Base-by-base conservation (phyloP, 2,797 vertebrate genomes). In the Gorsachius magnificus region DNA sequence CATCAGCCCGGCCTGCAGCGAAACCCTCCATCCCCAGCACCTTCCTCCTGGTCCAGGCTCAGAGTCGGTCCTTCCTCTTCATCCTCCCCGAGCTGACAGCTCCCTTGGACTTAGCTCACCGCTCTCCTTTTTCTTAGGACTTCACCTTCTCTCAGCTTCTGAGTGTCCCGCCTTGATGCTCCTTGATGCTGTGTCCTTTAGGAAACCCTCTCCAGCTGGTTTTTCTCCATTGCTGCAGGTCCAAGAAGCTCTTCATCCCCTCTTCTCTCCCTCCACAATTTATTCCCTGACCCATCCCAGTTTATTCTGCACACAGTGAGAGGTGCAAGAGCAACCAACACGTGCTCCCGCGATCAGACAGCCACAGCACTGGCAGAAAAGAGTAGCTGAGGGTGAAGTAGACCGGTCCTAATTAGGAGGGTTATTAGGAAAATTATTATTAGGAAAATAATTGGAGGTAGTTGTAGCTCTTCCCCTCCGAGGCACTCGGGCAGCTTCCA, bases 331-430 rank as follows among this genome's bases (percentile, higher is more conserved):
- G 69, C 10, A 7, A 57, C 72, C 7, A 7, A 25, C 43, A 10
- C 4, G 0, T 6, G 16, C 8, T 91, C n/a, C 79, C 33, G 1
- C 0, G 1, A 26, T 60, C 69, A 20, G 38, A 10, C 66, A 51
- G 60, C 43, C 0, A 1, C 3, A 1, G 41, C 0, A 0, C 63
- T 1, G 5, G 43, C 61, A 92, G 65, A 28, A 63, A 35, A 68
- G 45, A 51, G 68, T 16, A 58, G 26, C 91, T 43, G 63, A 74
- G 56, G 74, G 87, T 2, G 0, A 74, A 93, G 78, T 68, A 63
- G 89, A 60, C 58, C 33, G 9, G 2, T 58, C 57, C 53, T 91
- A 89, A 87, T 94, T 71, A 84, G 11, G 29, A 79, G 45, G 29
- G 38, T 78, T 84, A 60, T 68, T 91, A 82, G 48, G 78, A 74